Conservation (phyloP, 2,888 invertebrate species). For the Timema podura region DNA sequence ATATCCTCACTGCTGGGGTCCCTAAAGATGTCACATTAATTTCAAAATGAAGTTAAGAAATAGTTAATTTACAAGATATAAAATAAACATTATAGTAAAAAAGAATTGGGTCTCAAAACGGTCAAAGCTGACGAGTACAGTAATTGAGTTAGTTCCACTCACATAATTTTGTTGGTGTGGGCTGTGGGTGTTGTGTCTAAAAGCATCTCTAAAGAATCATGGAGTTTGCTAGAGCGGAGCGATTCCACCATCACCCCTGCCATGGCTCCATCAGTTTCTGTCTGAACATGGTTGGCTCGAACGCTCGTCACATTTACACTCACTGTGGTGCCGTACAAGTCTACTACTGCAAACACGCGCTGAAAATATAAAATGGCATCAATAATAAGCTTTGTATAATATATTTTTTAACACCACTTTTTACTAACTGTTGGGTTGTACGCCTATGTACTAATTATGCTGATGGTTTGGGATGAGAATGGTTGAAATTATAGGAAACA, state of each 20-base stretch:
- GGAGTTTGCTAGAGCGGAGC: conserved; percentile 30
- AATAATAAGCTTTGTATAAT: neutral
- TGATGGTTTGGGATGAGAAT: too few relatives aligned
- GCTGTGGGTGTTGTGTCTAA: conserved; percentile 27
- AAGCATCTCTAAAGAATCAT: conserved; percentile 36
- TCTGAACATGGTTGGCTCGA: conserved; percentile 46
- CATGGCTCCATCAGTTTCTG: conserved; percentile 35
- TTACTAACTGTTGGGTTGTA: too few relatives aligned
- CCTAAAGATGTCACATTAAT: neutral
- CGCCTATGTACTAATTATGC: too few relatives aligned
- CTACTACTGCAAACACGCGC: conserved; percentile 79
- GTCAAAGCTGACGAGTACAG: too few relatives aligned
- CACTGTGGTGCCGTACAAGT: conserved; percentile 73
- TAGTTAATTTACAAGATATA: too few relatives aligned
- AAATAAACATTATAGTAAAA: too few relatives aligned
- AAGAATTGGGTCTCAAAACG: too few relatives aligned
- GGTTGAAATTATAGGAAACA: too few relatives aligned
- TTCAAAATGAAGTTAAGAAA: neutral
- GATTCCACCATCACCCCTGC: conserved; percentile 26
- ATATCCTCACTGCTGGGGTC: neutral
- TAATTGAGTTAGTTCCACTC: too few relatives aligned
- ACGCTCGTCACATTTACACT: conserved; percentile 64
- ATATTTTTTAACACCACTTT: neutral
- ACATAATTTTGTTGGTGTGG: conserved; percentile 24
- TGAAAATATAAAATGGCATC: conserved; percentile 40